A percentile compares a stretch with the other conserved stretches of the same genome.
Evolutionary conservation across 2,888 invertebrate genomes (phyloP).

Genomic region (Criorhina ranunculi): DNA sequence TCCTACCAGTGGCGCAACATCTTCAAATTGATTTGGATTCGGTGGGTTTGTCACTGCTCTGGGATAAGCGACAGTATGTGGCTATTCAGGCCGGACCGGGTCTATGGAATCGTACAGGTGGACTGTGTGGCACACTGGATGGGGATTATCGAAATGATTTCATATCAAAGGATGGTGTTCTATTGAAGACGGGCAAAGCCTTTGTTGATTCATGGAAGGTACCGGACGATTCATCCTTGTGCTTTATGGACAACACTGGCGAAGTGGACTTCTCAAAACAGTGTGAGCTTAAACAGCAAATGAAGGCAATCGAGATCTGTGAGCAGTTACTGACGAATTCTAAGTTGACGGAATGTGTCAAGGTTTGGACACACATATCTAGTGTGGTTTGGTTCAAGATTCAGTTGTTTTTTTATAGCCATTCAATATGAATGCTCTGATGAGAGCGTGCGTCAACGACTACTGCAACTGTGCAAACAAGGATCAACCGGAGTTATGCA

Average conservation of each 20-base stretch:
- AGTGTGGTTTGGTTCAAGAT: neutral
- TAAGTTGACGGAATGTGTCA: constrained; percentile 88
- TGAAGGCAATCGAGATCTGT: constrained; percentile 87
- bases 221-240: constrained; percentile 80
- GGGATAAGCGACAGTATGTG: constrained; percentile 90
- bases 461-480: constrained; percentile 89
- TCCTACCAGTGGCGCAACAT: constrained; percentile 89
- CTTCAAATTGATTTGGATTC: constrained; percentile 89
- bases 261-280: constrained; percentile 80
- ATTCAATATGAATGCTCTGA: constrained; percentile 88
- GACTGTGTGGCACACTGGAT: constrained; percentile 92
- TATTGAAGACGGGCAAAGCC: constrained; percentile 83
- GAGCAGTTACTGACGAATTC: constrained; percentile 87
- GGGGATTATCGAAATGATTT: constrained; percentile 90
- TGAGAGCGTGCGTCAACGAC: constrained; percentile 92
- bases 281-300: constrained; percentile 80
- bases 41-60: constrained; percentile 89
- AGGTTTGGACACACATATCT: constrained; percentile 52
- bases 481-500: constrained; percentile 87
- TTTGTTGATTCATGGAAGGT: constrained; percentile 84
- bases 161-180: constrained; percentile 86
- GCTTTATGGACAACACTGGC: constrained; percentile 81
- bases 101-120: constrained; percentile 92
- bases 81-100: constrained; percentile 88
- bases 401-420: constrained; percentile 83